Evolutionary conservation across 1,140 invertebrate genomes (phyloP).

Genomic region (Drosophila murphyi): DNA sequence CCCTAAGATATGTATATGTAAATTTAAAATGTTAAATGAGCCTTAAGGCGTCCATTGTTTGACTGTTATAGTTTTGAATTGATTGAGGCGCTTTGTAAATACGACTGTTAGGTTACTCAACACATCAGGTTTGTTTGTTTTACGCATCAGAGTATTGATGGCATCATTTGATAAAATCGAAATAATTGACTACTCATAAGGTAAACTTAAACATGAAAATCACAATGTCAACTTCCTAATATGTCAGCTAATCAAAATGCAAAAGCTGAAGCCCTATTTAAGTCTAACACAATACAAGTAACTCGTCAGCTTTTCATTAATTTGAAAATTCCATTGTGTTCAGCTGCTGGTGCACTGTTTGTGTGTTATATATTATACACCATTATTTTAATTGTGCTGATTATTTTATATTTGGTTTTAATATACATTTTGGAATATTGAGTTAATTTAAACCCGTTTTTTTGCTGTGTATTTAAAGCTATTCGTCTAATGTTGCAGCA

Average conservation of each 20-base stretch:
- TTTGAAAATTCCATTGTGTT: conserved; percentile 41
- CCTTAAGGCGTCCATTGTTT: conserved; percentile 27
- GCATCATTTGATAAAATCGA: conserved; percentile 18
- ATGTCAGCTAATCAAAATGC: conserved; percentile 23
- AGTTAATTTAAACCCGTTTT: background rate
- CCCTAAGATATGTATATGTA: conserved; percentile 30
- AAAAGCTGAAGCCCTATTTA: conserved; percentile 15
- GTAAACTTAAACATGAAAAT: background rate
- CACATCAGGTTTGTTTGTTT: background rate
- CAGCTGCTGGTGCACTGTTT: conserved; percentile 6
- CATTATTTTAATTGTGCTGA: no score
- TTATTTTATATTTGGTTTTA: background rate
- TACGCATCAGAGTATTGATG: conserved; percentile 10
- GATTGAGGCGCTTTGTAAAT: conserved; percentile 22
- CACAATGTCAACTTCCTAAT: conserved; percentile 3
- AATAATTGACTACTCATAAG: background rate
- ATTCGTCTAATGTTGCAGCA: conserved; percentile 58
- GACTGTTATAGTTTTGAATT: conserved; percentile 26
- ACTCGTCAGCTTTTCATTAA: conserved; percentile 45
- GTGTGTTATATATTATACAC: no score
- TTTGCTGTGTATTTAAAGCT: conserved; percentile 22
- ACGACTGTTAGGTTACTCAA: conserved; percentile 2
- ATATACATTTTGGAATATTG: background rate
- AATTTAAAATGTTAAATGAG: conserved; percentile 34
- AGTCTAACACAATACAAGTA: conserved; percentile 15